Evolutionary conservation across 2,797 vertebrate genomes (phyloP), one percentile per base, ranked within the genome.

Genomic region (Muraenolepis orangiensis): DNA sequence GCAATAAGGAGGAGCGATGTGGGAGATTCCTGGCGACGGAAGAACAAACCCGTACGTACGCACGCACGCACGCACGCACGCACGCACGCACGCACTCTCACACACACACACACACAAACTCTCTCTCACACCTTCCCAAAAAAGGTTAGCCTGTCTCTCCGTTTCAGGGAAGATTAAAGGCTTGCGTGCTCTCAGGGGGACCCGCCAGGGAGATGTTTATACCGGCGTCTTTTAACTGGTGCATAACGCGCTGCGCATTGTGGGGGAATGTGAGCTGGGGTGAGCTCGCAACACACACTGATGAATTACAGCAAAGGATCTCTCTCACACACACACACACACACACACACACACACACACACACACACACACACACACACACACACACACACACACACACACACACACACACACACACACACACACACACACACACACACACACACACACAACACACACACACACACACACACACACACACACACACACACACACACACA

Each of bases 151-250:
- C 79, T 20, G 73, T 75, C 72, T n/a, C 57, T 75, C 76, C 70
- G 74, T 76, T 82, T 81, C 74, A 28, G 74, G 80, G 72, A 86
- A 82, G 81, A 89, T 87, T 42, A 88, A 88, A 91, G 76, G 76
- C 72, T 18, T 76, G 85, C 66, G 34, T 76, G 12, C 85, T 82
- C 81, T 86, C 16, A 38, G 57, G 80, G 84, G 83, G 78, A 66
- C 57, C 73, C 28, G 30, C 75, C 6, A 4, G 68, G 77, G 80
- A 85, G 80, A 78, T 84, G 73, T 82, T 87, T 80, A 80, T 84
- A 78, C 78, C 76, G 71, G 73, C 85, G 81, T 80, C 69, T 75
- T 78, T 70, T 70, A 71, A 57, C 51, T 57, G 51, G 20, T 57
- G 51, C 57, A 38, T 26, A n/a, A 26, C 57, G 23, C 26, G n/a